Base-by-base conservation (phyloP, 2,888 invertebrate species). In the Phymatocera aterrima region DNA sequence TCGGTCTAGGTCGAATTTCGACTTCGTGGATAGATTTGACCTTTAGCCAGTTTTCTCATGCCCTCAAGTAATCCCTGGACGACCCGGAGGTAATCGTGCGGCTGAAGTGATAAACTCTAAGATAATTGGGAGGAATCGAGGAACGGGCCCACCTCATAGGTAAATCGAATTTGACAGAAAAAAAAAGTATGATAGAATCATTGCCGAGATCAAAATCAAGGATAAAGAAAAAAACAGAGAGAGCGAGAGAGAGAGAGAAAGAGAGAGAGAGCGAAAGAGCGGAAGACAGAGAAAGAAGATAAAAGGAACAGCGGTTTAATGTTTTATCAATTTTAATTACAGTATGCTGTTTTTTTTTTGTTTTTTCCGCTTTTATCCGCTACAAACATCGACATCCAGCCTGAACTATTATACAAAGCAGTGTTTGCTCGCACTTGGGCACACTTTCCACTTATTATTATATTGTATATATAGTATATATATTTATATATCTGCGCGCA, bases 341-440 rank as follows among this genome's bases (percentile, higher is more conserved):
- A 89, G 87, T 89, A 89, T 86, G 87, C 83, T 88, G 87, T 87
- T 83, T 86, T 87, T 87, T 83, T 84, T 85, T 82, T 83, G 81
- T 84, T 77, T 68, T 83, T 81, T 85, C 83, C 83, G 85, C 80
- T 82, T 86, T 88, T 88, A 90, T 88, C 85, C 84, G 86, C 89
- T 90, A 90, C 89, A 89, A 89, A 90, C 89, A 90, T 90, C 87
- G 88, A 90, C 88, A 88, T 89, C 87, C 89, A 90, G 89, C 90
- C 88, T 90, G 88, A 90, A 89, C 89, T 90, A 90, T 89, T 88
- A 88, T 86, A 88, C 88, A 88, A n/a, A n/a, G 90, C 88, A 88
- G 85, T n/a, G n/a, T 88, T 85, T 83, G 86, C 85, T 86, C 85
- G 51, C 84, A 82, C 81, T 83, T 80, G 80, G 78, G 80, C 84